phyloP scores from a whole-genome alignment of 2,113 vertebrate species.

The Tragelaphus strepsiceros region DNA sequence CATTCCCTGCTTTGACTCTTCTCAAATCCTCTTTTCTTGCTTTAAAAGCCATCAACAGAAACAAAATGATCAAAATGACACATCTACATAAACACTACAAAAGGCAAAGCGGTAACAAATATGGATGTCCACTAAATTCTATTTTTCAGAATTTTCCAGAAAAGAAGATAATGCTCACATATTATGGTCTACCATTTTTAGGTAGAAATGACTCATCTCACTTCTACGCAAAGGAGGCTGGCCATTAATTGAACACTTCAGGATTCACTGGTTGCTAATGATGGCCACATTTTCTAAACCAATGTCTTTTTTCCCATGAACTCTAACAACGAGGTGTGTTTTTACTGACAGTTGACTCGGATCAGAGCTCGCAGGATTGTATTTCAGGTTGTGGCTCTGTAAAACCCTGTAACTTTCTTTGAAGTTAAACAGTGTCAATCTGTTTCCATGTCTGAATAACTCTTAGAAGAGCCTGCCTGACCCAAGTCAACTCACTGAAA shows the following conservation, averaged over 20 bases:
- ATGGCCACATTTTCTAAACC: slow-evolving; percentile 54
- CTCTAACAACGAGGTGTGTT: slow-evolving; percentile 74
- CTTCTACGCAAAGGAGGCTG: slow-evolving; percentile 61
- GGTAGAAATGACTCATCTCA: slow-evolving; percentile 43
- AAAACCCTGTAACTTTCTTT: slow-evolving; percentile 81
- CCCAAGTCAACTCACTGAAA: slow-evolving; percentile 73
- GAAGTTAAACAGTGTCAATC: slow-evolving; percentile 83
- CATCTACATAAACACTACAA: not conserved
- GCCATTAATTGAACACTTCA: slow-evolving; percentile 47
- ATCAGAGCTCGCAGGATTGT: slow-evolving; percentile 79
- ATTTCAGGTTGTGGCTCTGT: slow-evolving; percentile 80
- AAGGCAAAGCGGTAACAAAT: slow-evolving; percentile 3
- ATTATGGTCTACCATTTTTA: slow-evolving; percentile 45
- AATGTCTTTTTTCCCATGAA: slow-evolving; percentile 55
- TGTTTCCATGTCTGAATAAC: slow-evolving; percentile 78
- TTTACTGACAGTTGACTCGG: slow-evolving; percentile 80
- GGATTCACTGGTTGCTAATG: slow-evolving; percentile 48
- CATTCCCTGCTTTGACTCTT: not conserved
- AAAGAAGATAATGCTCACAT: not conserved
- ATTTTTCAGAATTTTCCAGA: not conserved
- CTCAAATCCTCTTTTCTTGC: not conserved
- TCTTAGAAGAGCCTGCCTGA: slow-evolving; percentile 74
- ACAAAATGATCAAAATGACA: not conserved
- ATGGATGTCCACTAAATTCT: not conserved
- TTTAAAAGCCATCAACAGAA: not conserved